Percentiles rank a stretch among this genome's conserved stretches.
phyloP scores from a whole-genome alignment of 2,888 invertebrate genomes.

The Meiosimyza decipiens region DNA sequence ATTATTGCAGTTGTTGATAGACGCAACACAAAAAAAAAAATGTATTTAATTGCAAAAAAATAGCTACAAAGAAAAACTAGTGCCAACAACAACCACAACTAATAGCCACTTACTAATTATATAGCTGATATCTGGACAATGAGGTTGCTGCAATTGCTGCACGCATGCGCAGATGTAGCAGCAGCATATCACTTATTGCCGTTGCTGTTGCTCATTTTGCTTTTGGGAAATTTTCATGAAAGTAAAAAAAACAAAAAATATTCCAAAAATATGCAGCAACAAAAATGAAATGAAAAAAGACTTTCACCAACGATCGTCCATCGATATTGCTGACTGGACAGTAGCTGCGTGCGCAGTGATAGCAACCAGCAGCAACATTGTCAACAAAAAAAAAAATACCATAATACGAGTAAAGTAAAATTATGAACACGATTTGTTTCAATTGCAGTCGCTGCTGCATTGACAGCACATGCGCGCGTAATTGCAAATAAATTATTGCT shows the following conservation, averaged over 20 bases:
- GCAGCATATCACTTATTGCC: too few relatives aligned
- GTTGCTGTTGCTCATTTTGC: background rate
- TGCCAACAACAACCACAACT: constrained; percentile 25
- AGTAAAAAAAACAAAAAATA: background rate
- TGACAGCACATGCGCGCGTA: constrained; percentile 44
- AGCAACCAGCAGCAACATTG: constrained; percentile 7
- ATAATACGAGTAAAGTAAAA: constrained; percentile 8
- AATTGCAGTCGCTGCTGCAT: background rate
- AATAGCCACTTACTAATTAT: constrained; percentile 21
- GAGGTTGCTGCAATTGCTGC: background rate
- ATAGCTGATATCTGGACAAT: background rate
- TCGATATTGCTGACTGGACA: constrained; percentile 1
- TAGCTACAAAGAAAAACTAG: too few relatives aligned
- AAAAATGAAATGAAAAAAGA: background rate
- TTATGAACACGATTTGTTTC: constrained; percentile 7
- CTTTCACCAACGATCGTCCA: constrained; percentile 3
- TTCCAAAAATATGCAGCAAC: background rate
- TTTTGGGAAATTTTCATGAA: constrained; percentile 6
- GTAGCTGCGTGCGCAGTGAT: constrained; percentile 17
- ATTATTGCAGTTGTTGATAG: too few relatives aligned
- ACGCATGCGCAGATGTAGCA: constrained; percentile 8
- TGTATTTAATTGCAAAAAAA: too few relatives aligned
- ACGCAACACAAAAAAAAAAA: too few relatives aligned
- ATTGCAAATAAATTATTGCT: constrained; percentile 50
- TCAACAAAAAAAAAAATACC: constrained; percentile 7